Conservation (phyloP, 2,113 vertebrate genomes). For the Caretta caretta region DNA sequence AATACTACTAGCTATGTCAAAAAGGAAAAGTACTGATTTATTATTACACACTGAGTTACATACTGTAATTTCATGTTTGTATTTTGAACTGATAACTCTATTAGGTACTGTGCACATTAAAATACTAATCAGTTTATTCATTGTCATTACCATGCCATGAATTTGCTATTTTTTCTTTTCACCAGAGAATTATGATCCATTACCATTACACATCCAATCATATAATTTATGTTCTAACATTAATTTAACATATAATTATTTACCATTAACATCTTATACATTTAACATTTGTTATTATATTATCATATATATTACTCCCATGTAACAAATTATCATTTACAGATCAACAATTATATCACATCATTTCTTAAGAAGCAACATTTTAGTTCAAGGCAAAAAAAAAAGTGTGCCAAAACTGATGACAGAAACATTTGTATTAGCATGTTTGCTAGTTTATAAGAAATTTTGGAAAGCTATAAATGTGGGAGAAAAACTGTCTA, state of each 20-base stretch:
- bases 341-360: not conserved
- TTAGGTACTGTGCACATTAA: not conserved
- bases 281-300: not conserved
- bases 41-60: not conserved
- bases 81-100: not conserved
- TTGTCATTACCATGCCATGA: not conserved
- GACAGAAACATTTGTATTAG: not conserved
- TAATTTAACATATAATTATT: not conserved
- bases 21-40: not conserved
- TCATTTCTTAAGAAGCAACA: not conserved
- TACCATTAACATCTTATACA: not conserved
- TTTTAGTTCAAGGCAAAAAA: not conserved
- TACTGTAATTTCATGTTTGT: not conserved
- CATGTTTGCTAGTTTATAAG: not conserved
- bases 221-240: not conserved
- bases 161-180: not conserved
- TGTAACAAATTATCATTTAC: not conserved
- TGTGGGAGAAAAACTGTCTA: not conserved
- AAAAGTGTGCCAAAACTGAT: not conserved
- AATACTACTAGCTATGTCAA: not conserved
- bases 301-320: accelerated
- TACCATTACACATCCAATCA: not conserved
- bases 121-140: not conserved
- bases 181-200: not conserved
- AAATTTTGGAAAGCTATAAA: accelerated